A percentile compares a stretch with the other conserved stretches of the same genome.
These are phyloP conservation scores for Dicycla oo DNA, from an alignment of 2,888 invertebrate genomes.

Conservation along the genomic window DNA sequence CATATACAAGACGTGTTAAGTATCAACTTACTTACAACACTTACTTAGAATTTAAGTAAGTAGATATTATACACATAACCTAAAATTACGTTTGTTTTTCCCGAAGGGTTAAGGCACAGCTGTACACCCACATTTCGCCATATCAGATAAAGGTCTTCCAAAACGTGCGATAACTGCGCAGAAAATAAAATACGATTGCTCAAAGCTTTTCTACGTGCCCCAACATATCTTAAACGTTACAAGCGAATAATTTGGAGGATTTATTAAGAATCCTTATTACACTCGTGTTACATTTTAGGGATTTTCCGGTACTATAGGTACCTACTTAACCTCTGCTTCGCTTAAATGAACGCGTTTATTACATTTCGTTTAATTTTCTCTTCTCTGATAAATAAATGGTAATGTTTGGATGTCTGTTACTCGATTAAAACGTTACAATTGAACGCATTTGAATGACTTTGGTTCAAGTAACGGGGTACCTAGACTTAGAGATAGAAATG, in stretches of 20 bases:
- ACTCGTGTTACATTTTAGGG: slow-evolving; percentile 21
- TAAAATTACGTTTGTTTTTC: not conserved
- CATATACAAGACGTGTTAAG: slow-evolving; percentile 20
- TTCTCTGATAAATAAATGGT: slow-evolving; percentile 11
- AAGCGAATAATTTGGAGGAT: slow-evolving; percentile 44
- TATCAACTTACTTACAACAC: slow-evolving; percentile 16
- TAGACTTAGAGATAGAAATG: not conserved
- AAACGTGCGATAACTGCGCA: slow-evolving; percentile 3
- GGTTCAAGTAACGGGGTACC: not conserved
- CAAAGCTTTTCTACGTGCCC: slow-evolving; percentile 52
- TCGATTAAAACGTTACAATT: slow-evolving; percentile 20
- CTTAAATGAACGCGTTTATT: slow-evolving; percentile 37
- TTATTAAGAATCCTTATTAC: slow-evolving; percentile 47
- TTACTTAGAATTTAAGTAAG: slow-evolving; percentile 1
- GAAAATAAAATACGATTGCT: slow-evolving; percentile 27
- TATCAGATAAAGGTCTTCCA: not conserved
- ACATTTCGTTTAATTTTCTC: slow-evolving; percentile 31
- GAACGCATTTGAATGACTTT: slow-evolving; percentile 21
- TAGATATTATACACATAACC: not conserved
- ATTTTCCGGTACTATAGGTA: slow-evolving; percentile 36
- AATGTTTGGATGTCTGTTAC: slow-evolving; percentile 6
- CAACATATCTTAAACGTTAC: slow-evolving; percentile 44
- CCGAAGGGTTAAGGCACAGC: not conserved
- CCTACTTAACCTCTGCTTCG: not conserved
- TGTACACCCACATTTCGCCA: not conserved